Evolutionary conservation across 2,113 vertebrate genomes (phyloP).

Genomic region (Prolemur simus): DNA sequence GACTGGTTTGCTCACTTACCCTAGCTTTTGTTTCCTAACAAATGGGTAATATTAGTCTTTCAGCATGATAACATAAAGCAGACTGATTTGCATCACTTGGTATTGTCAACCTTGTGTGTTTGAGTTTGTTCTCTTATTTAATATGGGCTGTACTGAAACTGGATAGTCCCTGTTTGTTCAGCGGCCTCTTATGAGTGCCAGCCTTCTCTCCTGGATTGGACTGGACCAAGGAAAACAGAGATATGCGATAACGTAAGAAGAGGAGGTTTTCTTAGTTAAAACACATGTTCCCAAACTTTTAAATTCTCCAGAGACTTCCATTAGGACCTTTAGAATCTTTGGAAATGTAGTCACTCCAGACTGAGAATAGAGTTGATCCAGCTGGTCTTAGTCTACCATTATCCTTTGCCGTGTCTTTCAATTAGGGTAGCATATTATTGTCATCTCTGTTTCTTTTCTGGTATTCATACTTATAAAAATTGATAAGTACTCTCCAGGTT

Average conservation of each 20-base stretch:
- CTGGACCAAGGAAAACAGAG: not conserved
- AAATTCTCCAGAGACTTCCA: not conserved
- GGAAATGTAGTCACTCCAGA: not conserved
- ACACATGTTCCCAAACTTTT: not conserved
- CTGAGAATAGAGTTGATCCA: not conserved
- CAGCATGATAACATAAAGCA: slow-evolving; percentile 73
- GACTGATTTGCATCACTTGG: slow-evolving; percentile 68
- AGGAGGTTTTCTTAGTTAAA: not conserved
- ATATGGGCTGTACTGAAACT: slow-evolving; percentile 56
- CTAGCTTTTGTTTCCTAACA: slow-evolving; percentile 72
- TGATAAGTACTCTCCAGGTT: not conserved
- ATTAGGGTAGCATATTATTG: not conserved
- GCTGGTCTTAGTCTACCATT: not conserved
- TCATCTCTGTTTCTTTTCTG: not conserved
- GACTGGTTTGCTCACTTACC: slow-evolving; percentile 67
- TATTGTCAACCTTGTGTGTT: slow-evolving; percentile 63
- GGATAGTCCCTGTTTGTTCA: slow-evolving; percentile 66
- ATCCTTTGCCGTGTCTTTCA: not conserved
- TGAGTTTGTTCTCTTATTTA: slow-evolving; percentile 76
- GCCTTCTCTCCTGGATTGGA: slow-evolving; percentile 31
- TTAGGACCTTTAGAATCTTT: not conserved
- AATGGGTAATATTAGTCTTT: slow-evolving; percentile 76
- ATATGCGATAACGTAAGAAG: not conserved
- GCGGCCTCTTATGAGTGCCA: slow-evolving; percentile 20
- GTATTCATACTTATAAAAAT: not conserved